phyloP scores from a whole-genome alignment of 2,113 vertebrate species.

The Callipepla californica region DNA sequence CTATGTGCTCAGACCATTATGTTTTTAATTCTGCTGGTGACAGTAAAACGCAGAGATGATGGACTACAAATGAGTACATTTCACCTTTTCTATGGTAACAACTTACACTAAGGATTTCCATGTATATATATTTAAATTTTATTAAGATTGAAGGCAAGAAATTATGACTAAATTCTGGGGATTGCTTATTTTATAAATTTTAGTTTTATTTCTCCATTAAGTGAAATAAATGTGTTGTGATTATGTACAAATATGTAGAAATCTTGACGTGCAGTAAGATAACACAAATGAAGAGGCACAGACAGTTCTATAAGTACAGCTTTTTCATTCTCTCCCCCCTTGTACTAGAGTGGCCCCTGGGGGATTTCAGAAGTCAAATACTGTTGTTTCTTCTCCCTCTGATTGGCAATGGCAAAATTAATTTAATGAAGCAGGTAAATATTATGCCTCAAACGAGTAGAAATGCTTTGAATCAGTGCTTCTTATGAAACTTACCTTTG shows the following conservation, averaged over 20 bases:
- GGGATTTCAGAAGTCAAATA: background rate
- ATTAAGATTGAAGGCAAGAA: background rate
- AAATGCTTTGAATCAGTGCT: background rate
- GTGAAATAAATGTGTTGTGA: background rate
- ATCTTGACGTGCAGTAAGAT: background rate
- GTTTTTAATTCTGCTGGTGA: background rate
- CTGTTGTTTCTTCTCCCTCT: background rate
- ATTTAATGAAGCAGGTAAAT: background rate
- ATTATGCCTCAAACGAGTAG: background rate
- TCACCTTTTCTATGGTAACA: accelerated
- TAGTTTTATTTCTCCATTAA: background rate
- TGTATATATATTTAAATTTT: background rate
- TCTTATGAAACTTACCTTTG: background rate
- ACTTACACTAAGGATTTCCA: background rate
- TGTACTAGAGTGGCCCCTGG: background rate
- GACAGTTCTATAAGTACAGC: background rate
- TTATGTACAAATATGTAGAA: background rate
- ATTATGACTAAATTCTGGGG: background rate
- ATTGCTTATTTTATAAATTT: background rate
- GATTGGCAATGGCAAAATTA: background rate
- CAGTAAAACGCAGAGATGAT: background rate
- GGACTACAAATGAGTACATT: background rate
- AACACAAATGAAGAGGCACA: background rate
- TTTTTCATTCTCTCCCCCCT: background rate
- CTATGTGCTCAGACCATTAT: background rate